Evolutionary conservation across 2,113 vertebrate genomes (phyloP).

Genomic region (Epinephelus lanceolatus): DNA sequence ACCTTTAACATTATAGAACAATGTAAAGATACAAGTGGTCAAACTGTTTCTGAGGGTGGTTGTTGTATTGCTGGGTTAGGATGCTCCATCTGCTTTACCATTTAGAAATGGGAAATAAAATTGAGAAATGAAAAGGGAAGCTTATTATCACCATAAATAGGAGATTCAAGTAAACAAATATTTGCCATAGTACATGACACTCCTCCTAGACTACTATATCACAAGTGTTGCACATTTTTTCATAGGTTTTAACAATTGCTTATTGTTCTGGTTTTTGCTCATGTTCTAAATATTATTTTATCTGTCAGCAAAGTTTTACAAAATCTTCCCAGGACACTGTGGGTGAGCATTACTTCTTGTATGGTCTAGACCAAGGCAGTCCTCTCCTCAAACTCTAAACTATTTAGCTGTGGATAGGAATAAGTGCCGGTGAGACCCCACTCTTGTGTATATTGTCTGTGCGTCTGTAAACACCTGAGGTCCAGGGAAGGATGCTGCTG

Average conservation of each 20-base stretch:
- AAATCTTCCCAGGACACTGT: neutral
- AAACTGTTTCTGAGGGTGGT: neutral
- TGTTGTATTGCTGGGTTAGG: neutral
- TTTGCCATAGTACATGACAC: neutral
- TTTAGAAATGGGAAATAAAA: neutral
- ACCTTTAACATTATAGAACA: no score
- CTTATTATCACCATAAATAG: no score
- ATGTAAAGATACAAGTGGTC: no score
- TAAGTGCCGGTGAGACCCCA: neutral
- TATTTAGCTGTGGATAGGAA: constrained; percentile 18
- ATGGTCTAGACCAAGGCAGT: neutral
- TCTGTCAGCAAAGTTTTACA: neutral
- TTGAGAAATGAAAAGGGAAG: neutral
- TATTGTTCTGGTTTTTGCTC: neutral
- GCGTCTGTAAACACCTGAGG: constrained; percentile 15
- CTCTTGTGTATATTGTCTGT: constrained; percentile 17
- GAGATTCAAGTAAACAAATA: no score
- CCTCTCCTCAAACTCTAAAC: neutral
- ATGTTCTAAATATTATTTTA: neutral
- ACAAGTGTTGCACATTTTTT: neutral
- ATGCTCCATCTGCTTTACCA: neutral
- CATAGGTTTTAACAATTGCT: neutral
- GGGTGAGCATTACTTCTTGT: neutral
- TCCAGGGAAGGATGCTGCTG: neutral
- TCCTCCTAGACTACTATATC: neutral